Evolutionary conservation across 2,113 vertebrate genomes (phyloP), one percentile per base, ranked within the genome.

Genomic region (Beaufortia kweichowensis): DNA sequence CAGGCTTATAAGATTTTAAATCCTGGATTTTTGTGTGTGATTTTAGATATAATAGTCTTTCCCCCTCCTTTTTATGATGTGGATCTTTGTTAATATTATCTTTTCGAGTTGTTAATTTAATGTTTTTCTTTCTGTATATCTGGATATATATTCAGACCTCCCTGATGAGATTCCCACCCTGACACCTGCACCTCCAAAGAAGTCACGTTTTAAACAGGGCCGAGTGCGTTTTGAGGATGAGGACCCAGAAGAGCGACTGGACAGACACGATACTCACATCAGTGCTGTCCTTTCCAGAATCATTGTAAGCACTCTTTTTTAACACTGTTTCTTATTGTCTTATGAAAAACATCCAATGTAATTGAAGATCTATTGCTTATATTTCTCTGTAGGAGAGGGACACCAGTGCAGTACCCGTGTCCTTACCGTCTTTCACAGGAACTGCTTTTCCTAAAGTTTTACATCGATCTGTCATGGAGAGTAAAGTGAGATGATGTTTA

Each of bases 241-340:
- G 70, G 94, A 97, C 84, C 83, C 93, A 1, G 95, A 90, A 35
- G 91, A 94, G 66, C 89, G 82, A 56, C 79, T 98, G 79, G 93
- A 94, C 73, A 89, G 59, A 69, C 93, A 94, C 0, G 96, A 98
- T 85, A 86, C 79, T 57, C 97, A 98, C 77, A 91, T 99, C 89
- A 98, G 93, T 71, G 94, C 95, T 17, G 94, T 99, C 74, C 91
- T 98, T 77, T 95, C 92, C 68, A 95, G 90, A 88, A 99, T 99
- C 55, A 90, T 98, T 86, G 97, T 96, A 86, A 85, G 95, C 33
- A 35, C 46, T 11, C 41, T 68, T 23, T 15, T 77, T n/a, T n/a
- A n/a, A n/a, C n/a, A 21, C 68, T 9, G 24, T 0, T 0, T 24
- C 26, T 0, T 5, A 24, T 60, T 8, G 10, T 2, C 6, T 28